Percentiles rank a stretch among this genome's conserved stretches.
Conservation (phyloP, 2,113 vertebrate genomes). For the Tenrec ecaudatus region DNA sequence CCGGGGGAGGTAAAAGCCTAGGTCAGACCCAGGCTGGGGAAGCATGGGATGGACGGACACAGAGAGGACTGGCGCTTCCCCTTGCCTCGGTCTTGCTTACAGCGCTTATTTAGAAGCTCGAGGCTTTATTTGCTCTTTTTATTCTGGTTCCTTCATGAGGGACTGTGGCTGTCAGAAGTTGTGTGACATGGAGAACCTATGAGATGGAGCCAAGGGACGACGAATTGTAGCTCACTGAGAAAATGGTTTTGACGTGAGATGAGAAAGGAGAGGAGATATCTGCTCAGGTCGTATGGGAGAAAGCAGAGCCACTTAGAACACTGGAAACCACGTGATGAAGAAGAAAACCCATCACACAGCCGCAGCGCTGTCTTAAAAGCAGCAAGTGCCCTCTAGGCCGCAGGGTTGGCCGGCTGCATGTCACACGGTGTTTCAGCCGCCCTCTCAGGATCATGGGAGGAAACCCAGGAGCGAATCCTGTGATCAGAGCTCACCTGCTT, state of each 20-base stretch:
- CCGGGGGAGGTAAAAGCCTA: no score
- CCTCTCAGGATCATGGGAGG: not conserved
- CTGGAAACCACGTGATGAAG: not conserved
- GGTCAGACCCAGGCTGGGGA: not conserved
- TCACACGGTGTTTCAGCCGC: not conserved
- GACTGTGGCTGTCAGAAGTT: not conserved
- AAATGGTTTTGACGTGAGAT: not conserved
- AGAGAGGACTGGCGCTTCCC: not conserved
- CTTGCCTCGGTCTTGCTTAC: not conserved
- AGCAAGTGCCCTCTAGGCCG: not conserved
- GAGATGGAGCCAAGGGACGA: not conserved
- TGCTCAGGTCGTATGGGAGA: not conserved
- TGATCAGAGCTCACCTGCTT: not conserved
- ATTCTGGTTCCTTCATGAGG: not conserved
- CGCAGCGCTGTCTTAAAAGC: not conserved
- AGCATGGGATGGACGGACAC: no score
- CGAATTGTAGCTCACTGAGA: not conserved
- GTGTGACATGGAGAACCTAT: not conserved
- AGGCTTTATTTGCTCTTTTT: conserved; percentile 14
- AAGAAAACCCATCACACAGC: not conserved
- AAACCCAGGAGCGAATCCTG: not conserved
- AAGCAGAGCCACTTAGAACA: not conserved
- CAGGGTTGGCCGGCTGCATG: no score
- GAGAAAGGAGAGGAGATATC: not conserved
- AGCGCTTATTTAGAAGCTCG: not conserved